Conservation (phyloP, 2,888 invertebrate species). For the Hylaea fasciaria region DNA sequence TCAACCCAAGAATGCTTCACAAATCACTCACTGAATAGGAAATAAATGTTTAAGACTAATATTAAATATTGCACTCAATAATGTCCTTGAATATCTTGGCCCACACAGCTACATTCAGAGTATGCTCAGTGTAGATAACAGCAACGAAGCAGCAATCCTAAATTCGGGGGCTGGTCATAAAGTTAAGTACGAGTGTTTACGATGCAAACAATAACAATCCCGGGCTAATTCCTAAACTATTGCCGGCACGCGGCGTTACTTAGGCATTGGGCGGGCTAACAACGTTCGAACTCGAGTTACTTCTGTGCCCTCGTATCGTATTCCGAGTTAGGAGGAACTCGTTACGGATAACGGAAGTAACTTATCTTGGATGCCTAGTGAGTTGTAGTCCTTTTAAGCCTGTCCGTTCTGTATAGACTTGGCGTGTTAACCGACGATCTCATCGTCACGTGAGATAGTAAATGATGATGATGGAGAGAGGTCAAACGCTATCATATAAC, state of each 20-base stretch:
- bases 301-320: not conserved
- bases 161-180: constrained; percentile 26
- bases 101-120: constrained; percentile 1
- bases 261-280: constrained; percentile 3
- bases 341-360: not conserved
- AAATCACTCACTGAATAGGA: no score
- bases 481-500: no score
- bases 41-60: no score
- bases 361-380: no score
- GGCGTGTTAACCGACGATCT: no score
- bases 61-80: not conserved
- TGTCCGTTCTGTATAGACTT: no score
- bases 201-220: constrained; percentile 30
- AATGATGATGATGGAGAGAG: no score
- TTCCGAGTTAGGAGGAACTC: not conserved
- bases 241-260: constrained; percentile 16
- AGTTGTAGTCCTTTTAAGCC: no score
- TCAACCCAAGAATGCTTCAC: no score
- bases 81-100: constrained; percentile 3
- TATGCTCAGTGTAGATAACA: constrained; percentile 31
- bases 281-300: not conserved
- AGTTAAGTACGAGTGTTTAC: constrained; percentile 33
- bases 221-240: constrained; percentile 29
- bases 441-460: no score
- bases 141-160: constrained; percentile 27